Conservation (phyloP, 2,797 vertebrate genomes). For the Macropodus opercularis region DNA sequence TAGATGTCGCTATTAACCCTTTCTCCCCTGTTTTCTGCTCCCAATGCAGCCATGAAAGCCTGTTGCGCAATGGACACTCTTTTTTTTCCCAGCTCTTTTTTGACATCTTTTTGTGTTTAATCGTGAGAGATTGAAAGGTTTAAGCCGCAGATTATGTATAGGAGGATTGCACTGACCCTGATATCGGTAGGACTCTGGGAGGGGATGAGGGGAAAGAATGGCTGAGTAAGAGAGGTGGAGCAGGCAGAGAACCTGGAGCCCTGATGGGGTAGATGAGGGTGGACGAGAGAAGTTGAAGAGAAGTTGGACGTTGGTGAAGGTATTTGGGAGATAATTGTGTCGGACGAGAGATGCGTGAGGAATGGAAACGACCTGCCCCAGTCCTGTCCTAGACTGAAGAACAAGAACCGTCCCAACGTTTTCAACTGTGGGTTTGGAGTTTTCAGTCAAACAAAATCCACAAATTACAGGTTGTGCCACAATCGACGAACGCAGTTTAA, state of each 20-base stretch:
- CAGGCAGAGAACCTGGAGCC: conserved; percentile 35
- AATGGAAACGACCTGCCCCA: conserved; percentile 52
- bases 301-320: conserved; percentile 21
- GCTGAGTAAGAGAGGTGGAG: conserved; percentile 29
- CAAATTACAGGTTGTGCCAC: neutral
- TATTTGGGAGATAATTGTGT: conserved; percentile 52
- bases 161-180: conserved; percentile 73
- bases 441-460: neutral
- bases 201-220: conserved; percentile 31
- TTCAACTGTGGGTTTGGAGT: no score
- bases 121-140: conserved; percentile 74
- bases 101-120: conserved; percentile 77
- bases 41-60: conserved; percentile 13
- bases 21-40: conserved; percentile 13
- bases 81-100: conserved; percentile 64
- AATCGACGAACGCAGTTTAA: neutral
- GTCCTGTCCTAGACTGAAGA: no score
- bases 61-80: conserved; percentile 47
- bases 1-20: conserved; percentile 8
- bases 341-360: conserved; percentile 52
- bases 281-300: conserved; percentile 18
- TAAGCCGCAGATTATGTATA: conserved; percentile 69
- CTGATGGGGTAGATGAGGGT: conserved; percentile 23
- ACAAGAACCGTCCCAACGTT: no score
- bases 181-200: conserved; percentile 59